These are phyloP conservation scores for Rhinophrynus dorsalis DNA, from an alignment of 2,797 vertebrate genomes.

Conservation along the genomic window DNA sequence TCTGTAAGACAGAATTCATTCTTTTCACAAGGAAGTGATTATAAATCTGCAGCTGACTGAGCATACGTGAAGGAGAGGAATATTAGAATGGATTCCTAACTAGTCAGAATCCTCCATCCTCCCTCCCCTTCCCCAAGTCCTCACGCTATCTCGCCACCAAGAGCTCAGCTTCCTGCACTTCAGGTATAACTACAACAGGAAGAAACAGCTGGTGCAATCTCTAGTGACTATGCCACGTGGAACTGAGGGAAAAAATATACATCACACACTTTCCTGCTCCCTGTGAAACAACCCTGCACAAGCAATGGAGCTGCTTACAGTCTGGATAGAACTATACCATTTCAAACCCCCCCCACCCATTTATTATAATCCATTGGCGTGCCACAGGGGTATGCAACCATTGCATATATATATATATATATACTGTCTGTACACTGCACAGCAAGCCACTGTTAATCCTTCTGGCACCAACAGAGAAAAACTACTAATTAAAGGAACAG, in stretches of 20 bases:
- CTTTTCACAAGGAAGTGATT: neutral
- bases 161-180: neutral
- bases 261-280: neutral
- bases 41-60: neutral
- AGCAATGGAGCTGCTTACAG: neutral
- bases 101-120: neutral
- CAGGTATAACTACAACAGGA: neutral
- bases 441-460: too few relatives aligned
- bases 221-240: neutral
- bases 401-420: too few relatives aligned
- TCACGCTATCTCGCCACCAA: neutral
- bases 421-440: too few relatives aligned
- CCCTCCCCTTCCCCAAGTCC: neutral
- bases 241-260: too few relatives aligned
- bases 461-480: too few relatives aligned
- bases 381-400: neutral
- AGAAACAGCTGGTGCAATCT: neutral
- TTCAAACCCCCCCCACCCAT: neutral
- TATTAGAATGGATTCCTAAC: conserved; percentile 52
- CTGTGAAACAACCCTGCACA: neutral
- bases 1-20: neutral
- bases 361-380: neutral
- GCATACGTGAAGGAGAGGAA: conserved; percentile 55
- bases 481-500: too few relatives aligned
- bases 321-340: neutral